Base-by-base conservation (phyloP, 2,113 vertebrate species). In the Leuciscus idus region DNA sequence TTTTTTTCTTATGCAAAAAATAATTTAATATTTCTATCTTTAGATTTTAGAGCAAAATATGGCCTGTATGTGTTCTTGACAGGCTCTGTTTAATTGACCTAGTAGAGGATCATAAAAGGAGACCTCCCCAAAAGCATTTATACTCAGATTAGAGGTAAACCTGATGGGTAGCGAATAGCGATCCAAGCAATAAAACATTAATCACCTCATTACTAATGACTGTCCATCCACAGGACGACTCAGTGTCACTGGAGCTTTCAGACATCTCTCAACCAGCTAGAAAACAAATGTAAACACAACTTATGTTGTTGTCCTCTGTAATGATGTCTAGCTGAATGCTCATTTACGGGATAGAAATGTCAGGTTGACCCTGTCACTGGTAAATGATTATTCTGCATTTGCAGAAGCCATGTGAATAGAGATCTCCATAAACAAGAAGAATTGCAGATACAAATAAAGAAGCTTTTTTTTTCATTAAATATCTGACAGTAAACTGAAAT, bases 181-280 rank as follows among this genome's bases (percentile, higher is more conserved):
- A 12, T 30, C 12, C 1, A 48, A 9, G 36, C 43, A 70, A 55
- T 55, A 33, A 83, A 36, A 36, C 64, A 17, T 12, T 1, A 76
- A 79, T 85, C 95, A 98, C 98, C 97, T 99, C 98, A 90, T 97
- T 96, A 88, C 95, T 97, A 90, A 99, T 96, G 89, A 99, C 97
- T 52, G 97, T 99, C 98, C 98, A 99, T 81, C 97, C 98, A 89
- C 97, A 98, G 48, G 98, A 99, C 1, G 97, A 99, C 91, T 99
- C 98, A 10, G 97, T 95, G 92, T 99, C 98, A 90, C 97, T 98
- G 77, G 97, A 98, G 84, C 94, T 96, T 89, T 96, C 97, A 79
- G 98, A 98, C 98, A 99, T 99, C 90, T 92, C 93, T 90, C 90
- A 90, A 89, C 79, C 72, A 87, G 89, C 28, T 84, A 83, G 30